Evolutionary conservation across 2,888 invertebrate genomes (phyloP).

Genomic region (Cosmia trapezina): DNA sequence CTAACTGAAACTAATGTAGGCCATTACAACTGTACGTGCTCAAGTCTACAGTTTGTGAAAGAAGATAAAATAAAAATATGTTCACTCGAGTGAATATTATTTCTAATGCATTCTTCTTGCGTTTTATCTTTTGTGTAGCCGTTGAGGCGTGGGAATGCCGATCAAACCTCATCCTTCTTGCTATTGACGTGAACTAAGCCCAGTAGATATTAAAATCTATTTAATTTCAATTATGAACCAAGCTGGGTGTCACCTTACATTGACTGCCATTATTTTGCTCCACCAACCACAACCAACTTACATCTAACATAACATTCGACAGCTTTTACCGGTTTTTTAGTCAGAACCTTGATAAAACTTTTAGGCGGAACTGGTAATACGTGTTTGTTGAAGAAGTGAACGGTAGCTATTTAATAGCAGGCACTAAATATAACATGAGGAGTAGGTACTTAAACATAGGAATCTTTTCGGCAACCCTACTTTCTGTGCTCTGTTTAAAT

Average conservation of each 20-base stretch:
- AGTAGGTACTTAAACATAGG: neutral
- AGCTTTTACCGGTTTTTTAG: neutral
- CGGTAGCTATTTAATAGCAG: neutral
- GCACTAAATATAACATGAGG: neutral
- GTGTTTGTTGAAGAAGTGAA: neutral
- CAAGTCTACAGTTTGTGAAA: constrained; percentile 40
- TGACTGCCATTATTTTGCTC: neutral
- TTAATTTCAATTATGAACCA: neutral
- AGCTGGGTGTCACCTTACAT: neutral
- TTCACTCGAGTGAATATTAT: constrained; percentile 42
- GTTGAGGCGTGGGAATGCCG: neutral
- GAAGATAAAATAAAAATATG: constrained; percentile 50
- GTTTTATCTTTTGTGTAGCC: constrained; percentile 24
- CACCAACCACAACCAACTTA: neutral
- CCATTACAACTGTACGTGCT: constrained; percentile 56
- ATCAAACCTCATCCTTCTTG: constrained; percentile 11
- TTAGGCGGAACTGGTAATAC: neutral
- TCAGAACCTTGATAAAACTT: constrained; percentile 1
- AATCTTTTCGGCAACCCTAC: neutral
- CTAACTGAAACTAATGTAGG: constrained; percentile 58
- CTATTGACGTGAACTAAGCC: neutral
- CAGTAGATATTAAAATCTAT: neutral
- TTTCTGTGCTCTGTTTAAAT: constrained; percentile 5
- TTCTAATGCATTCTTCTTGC: constrained; percentile 27
- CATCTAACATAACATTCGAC: neutral